Evolutionary conservation across 2,113 vertebrate species (phyloP).

Genomic region (Pogona vitticeps): DNA sequence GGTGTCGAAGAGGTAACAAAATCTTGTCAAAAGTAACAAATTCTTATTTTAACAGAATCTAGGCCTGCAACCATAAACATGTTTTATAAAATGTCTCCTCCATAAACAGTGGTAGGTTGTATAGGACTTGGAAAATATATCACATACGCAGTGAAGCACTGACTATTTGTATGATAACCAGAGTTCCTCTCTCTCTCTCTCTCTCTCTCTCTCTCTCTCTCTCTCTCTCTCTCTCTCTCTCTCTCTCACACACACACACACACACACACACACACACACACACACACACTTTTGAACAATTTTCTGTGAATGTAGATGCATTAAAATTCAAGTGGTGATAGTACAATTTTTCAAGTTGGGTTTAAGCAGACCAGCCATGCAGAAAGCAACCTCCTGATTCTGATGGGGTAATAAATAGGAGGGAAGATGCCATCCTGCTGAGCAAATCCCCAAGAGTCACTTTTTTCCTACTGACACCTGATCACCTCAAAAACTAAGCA

Average conservation of each 20-base stretch:
- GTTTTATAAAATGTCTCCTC: too few species aligned
- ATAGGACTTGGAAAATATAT: background rate
- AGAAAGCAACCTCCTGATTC: conserved; percentile 16
- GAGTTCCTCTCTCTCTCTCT: background rate
- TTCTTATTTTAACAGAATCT: too few species aligned
- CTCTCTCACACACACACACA: too few species aligned
- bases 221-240: too few species aligned
- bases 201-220: too few species aligned
- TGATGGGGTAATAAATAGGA: background rate
- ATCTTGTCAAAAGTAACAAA: too few species aligned
- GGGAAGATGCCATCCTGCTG: background rate
- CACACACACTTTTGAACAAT: background rate
- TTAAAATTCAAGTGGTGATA: background rate
- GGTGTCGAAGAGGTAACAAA: too few species aligned
- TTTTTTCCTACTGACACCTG: background rate
- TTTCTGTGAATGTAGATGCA: background rate
- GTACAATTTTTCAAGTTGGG: background rate
- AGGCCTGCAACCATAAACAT: too few species aligned
- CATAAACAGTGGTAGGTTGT: too few species aligned
- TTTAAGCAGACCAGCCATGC: background rate
- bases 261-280: too few species aligned
- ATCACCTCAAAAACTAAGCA: background rate
- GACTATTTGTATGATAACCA: background rate
- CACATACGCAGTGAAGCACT: background rate
- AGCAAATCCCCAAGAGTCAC: background rate